phyloP scores from a whole-genome alignment of 1,140 invertebrate species.

The Physella acuta region DNA sequence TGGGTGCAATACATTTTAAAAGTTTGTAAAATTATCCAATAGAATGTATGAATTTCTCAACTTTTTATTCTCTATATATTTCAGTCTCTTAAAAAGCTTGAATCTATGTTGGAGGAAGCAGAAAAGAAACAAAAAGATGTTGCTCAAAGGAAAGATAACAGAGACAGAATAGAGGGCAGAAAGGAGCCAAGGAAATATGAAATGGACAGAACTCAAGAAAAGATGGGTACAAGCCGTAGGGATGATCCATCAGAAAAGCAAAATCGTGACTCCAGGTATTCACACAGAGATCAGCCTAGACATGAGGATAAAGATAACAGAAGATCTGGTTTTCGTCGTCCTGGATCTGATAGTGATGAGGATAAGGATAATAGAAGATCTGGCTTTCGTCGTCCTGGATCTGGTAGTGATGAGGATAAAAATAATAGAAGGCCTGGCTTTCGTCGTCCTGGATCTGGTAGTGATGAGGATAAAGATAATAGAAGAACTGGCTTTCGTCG shows the following conservation, averaged over 20 bases:
- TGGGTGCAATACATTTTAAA: no score
- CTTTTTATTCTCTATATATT: conserved; percentile 33
- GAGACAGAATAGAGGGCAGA: conserved; percentile 36
- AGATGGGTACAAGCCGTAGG: background rate
- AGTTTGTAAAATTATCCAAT: background rate
- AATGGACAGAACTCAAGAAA: background rate
- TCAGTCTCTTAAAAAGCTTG: conserved; percentile 64
- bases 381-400: background rate
- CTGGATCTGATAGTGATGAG: background rate
- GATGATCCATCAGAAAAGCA: background rate
- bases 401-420: background rate
- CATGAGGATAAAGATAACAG: background rate
- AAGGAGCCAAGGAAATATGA: background rate
- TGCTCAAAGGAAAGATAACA: conserved; percentile 17
- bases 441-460: background rate
- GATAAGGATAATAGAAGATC: background rate
- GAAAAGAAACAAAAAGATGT: conserved; percentile 32
- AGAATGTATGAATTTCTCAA: background rate
- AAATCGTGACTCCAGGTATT: no score
- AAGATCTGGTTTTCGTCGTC: conserved; percentile 1
- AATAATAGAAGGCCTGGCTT: background rate
- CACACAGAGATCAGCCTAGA: background rate
- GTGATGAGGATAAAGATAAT: conserved; percentile 6
- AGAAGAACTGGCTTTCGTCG: background rate
- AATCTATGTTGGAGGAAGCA: conserved; percentile 60